Percentiles rank a stretch among this genome's conserved stretches.
These are phyloP conservation scores for Tapera naevia DNA, from an alignment of 2,797 vertebrate species.

Conservation along the genomic window DNA sequence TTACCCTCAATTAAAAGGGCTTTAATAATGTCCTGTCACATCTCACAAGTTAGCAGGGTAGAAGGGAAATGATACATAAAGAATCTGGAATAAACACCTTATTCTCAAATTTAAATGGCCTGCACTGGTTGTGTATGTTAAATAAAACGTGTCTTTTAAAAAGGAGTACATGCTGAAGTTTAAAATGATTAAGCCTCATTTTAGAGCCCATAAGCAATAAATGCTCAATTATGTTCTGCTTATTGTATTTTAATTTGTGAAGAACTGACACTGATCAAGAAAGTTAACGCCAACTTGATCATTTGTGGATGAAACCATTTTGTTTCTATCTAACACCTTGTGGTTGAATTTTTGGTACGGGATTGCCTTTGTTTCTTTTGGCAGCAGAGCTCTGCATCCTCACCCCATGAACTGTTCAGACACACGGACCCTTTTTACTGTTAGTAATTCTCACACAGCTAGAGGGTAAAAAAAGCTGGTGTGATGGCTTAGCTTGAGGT, in stretches of 20 bases:
- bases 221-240: conserved; percentile 74
- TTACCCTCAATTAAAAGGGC: not conserved
- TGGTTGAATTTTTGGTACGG: not conserved
- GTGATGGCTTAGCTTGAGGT: not conserved
- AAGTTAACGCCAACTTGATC: conserved; percentile 55
- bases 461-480: not conserved
- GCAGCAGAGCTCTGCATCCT: not conserved
- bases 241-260: conserved; percentile 77
- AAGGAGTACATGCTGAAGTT: conserved; percentile 42
- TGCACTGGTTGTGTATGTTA: not conserved
- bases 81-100: not conserved
- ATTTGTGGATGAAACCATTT: conserved; percentile 15
- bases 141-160: conserved; percentile 45
- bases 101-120: not conserved
- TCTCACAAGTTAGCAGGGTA: not conserved
- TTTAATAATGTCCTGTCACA: not conserved
- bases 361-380: not conserved
- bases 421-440: not conserved
- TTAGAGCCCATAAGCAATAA: conserved; percentile 68
- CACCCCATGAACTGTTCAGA: not conserved
- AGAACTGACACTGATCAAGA: conserved; percentile 53
- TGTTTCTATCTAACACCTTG: not conserved
- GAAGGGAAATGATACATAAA: not conserved
- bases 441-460: not conserved
- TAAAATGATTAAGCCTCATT: conserved; percentile 72